Conservation (phyloP, 2,113 vertebrate genomes). For the Rhegmatorhina hoffmannsi region DNA sequence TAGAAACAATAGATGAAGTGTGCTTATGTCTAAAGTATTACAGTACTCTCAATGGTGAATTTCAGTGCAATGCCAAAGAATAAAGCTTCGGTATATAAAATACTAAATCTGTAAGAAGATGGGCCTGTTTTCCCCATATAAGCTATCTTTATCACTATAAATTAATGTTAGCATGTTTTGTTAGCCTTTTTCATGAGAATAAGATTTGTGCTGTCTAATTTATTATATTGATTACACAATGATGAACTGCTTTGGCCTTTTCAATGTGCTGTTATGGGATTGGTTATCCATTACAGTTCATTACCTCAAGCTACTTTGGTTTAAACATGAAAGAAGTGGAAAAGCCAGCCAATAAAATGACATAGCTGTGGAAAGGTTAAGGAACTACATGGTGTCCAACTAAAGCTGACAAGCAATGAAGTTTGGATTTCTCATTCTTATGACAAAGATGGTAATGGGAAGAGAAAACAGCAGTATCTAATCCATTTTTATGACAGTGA, state of each 20-base stretch:
- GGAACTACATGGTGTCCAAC: not conserved
- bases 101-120: not conserved
- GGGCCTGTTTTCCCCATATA: not conserved
- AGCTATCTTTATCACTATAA: not conserved
- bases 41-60: not conserved
- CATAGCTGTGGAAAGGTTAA: conserved; percentile 32
- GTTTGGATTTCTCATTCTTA: conserved; percentile 35
- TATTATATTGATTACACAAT: conserved; percentile 38
- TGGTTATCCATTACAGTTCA: conserved; percentile 35
- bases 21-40: not conserved
- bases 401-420: conserved; percentile 40
- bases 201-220: conserved; percentile 20
- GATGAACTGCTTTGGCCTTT: conserved; percentile 55
- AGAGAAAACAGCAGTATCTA: conserved; percentile 54
- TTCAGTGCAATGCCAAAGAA: not conserved
- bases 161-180: not conserved
- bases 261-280: conserved; percentile 10
- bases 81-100: not conserved
- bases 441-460: conserved; percentile 48
- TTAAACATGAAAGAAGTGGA: conserved; percentile 9
- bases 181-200: conserved; percentile 15
- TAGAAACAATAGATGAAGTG: not conserved
- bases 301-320: not conserved
- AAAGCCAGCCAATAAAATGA: conserved; percentile 46
- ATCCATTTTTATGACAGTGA: conserved; percentile 51